phyloP scores from a whole-genome alignment of 2,888 invertebrate genomes.

The Serripes groenlandicus region DNA sequence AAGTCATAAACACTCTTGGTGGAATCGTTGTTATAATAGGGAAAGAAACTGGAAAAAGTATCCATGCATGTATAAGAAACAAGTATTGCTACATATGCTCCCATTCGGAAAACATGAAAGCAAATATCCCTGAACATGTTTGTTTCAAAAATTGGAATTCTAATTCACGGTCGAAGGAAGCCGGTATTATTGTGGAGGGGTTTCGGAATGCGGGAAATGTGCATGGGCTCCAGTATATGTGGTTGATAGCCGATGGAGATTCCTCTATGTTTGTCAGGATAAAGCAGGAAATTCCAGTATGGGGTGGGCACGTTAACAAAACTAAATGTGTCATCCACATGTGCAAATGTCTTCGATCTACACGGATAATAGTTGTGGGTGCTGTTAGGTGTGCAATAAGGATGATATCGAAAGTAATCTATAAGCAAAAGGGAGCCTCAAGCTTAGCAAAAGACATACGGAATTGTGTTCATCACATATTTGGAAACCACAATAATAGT shows the following conservation, averaged over 20 bases:
- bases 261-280: slow-evolving; percentile 45
- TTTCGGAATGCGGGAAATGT: slow-evolving; percentile 56
- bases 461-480: slow-evolving; percentile 43
- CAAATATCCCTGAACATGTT: slow-evolving; percentile 24
- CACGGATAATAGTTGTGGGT: slow-evolving; percentile 37
- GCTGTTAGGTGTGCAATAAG: slow-evolving; percentile 53
- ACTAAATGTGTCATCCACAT: slow-evolving; percentile 50
- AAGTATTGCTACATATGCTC: slow-evolving; percentile 63
- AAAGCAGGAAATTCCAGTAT: slow-evolving; percentile 7
- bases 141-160: slow-evolving; percentile 62
- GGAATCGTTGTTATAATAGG: slow-evolving; percentile 65
- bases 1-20: slow-evolving; percentile 61
- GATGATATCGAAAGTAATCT: slow-evolving; percentile 31
- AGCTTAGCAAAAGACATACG: slow-evolving; percentile 27
- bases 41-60: slow-evolving; percentile 55
- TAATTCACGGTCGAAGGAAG: slow-evolving; percentile 51
- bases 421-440: slow-evolving; percentile 11
- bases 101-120: slow-evolving; percentile 21
- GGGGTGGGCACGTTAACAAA: slow-evolving; percentile 40
- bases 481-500: slow-evolving; percentile 20
- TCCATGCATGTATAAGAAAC: slow-evolving; percentile 63
- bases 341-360: slow-evolving; percentile 41
- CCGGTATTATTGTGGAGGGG: slow-evolving; percentile 54
- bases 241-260: slow-evolving; percentile 32
- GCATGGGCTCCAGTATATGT: slow-evolving; percentile 29